These are phyloP conservation scores for Reticulitermes lucifugus DNA, from an alignment of 2,888 invertebrate species.

Conservation along the genomic window DNA sequence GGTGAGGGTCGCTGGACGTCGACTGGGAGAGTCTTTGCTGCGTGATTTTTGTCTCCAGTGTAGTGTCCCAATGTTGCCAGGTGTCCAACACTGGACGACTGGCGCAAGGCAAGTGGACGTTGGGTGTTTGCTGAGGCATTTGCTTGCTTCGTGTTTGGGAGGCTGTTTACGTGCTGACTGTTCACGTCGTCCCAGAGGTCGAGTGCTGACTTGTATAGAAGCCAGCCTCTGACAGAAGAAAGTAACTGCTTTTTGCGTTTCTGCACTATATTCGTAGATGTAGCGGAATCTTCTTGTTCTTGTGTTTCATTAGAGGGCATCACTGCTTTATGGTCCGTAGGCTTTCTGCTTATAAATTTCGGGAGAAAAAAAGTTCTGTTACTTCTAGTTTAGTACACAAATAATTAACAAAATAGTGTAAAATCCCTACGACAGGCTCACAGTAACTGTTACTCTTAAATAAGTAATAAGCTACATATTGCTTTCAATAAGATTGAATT, in stretches of 20 bases:
- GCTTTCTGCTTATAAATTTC: conserved; percentile 12
- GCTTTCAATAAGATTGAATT: no score
- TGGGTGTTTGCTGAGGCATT: conserved; percentile 7
- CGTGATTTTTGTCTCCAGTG: conserved; percentile 58
- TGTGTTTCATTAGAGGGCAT: not conserved
- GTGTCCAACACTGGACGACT: conserved; percentile 59
- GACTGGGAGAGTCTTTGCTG: conserved; percentile 44
- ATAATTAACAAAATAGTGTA: no score
- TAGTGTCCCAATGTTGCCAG: conserved; percentile 68
- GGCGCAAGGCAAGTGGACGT: conserved; percentile 43
- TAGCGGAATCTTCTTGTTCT: not conserved
- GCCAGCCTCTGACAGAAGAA: conserved; percentile 62
- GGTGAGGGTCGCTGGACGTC: conserved; percentile 41
- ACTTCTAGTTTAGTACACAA: no score
- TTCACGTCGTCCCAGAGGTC: conserved; percentile 63
- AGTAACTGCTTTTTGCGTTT: conserved; percentile 50
- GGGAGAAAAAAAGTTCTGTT: not conserved
- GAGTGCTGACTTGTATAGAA: conserved; percentile 62
- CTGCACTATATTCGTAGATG: conserved; percentile 15
- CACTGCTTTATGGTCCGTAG: conserved; percentile 1
- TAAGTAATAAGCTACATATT: no score
- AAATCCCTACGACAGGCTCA: no score
- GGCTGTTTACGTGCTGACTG: conserved; percentile 55
- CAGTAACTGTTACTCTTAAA: no score
- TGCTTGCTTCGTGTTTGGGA: conserved; percentile 48